A percentile compares a stretch with the other conserved stretches of the same genome.
Conservation (phyloP, 2,113 vertebrate species). For the Tricholaema leucomelas region DNA sequence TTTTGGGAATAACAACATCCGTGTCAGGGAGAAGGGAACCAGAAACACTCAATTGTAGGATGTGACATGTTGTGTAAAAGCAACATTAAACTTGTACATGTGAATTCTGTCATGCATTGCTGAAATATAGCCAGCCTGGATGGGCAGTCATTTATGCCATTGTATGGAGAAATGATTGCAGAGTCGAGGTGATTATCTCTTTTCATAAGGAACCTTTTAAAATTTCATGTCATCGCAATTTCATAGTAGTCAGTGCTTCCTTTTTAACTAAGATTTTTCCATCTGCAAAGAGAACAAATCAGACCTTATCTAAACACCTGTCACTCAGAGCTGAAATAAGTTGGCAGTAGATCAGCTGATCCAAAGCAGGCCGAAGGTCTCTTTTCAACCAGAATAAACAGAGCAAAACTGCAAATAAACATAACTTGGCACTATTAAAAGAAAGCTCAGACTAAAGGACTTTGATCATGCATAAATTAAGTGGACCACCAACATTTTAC, state of each 20-base stretch:
- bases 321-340: constrained; percentile 49
- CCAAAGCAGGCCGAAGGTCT: constrained; percentile 35
- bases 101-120: background rate
- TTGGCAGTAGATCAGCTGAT: constrained; percentile 33
- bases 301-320: constrained; percentile 68
- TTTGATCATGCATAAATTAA: constrained; percentile 66
- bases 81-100: background rate
- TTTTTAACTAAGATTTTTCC: constrained; percentile 24
- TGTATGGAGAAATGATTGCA: background rate
- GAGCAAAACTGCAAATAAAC: constrained; percentile 69
- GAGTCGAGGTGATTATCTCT: background rate
- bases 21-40: background rate
- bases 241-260: constrained; percentile 3
- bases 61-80: background rate
- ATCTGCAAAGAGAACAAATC: constrained; percentile 30
- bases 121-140: background rate
- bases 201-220: background rate
- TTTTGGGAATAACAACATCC: background rate
- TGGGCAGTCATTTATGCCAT: background rate
- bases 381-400: constrained; percentile 67
- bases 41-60: background rate
- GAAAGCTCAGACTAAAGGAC: constrained; percentile 37
- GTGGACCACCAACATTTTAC: constrained; percentile 54
- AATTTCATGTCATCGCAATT: background rate
- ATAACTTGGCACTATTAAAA: constrained; percentile 36